Base-by-base conservation (phyloP, 2,797 vertebrate genomes). In the Taeniopygia guttata region DNA sequence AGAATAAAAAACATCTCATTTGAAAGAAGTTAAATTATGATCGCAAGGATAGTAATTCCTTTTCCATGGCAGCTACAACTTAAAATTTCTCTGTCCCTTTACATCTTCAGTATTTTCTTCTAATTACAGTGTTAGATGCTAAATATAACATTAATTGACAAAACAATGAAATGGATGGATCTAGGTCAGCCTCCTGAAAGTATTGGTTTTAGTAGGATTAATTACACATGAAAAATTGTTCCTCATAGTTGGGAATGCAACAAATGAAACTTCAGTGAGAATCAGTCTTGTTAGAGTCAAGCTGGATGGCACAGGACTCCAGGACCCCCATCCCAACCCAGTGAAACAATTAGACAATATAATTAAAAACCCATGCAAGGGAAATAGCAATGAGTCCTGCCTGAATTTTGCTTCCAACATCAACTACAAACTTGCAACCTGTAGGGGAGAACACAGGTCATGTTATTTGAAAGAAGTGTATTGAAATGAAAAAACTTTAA, bases 111-210 rank as follows among this genome's bases (percentile, higher is more conserved):
- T 54, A 46, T 86, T 81, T 90, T 81, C 74, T 81, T 78, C 55
- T 59, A 81, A 81, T 70, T 64, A 36, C 16, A 81, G 27, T 25
- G 27, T 66, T 84, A 84, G 67, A 87, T 32, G 15, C 74, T 92
- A 89, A 90, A 93, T 59, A 73, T 66, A 87, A 48, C 55, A 76
- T 46, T 70, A 93, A 88, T 72, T 75, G 86, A 68, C 36, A 90
- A 86, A 92, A 87, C 67, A 82, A 92, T 84, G 67, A 93, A 93
- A 90, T 13, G 34, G 70, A 17, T 27, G 52, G 43, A 89, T 82
- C 16, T 51, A 79, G 74, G 80, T 86, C 81, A 90, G 51, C 69
- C 70, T 84, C 77, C 84, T 76, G 16, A 19, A 87, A 90, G 11
- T 15, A 30, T 2, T 87, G 29, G 43, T 43, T 89, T 89, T 84